phyloP scores from a whole-genome alignment of 2,888 invertebrate genomes.

The Caenorhabditis sp. region DNA sequence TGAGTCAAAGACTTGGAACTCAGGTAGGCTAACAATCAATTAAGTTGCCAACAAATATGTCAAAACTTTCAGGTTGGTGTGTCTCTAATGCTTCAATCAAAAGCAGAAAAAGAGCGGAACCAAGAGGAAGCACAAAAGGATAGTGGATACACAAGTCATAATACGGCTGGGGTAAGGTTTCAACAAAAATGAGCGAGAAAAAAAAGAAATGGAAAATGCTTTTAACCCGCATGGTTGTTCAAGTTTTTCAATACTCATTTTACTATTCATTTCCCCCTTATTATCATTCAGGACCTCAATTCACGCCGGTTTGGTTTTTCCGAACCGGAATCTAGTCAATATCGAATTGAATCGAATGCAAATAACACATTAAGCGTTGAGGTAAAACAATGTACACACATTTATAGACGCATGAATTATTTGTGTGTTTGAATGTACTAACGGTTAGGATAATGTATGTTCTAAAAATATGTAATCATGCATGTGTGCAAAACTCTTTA shows the following conservation, averaged over 20 bases:
- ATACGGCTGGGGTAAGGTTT: conserved; percentile 34
- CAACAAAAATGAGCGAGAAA: not conserved
- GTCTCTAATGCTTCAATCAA: conserved; percentile 66
- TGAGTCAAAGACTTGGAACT: conserved; percentile 67
- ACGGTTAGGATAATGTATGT: conserved; percentile 4
- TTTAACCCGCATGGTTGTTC: not conserved
- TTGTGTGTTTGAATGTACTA: conserved; percentile 27
- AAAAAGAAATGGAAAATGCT: not conserved
- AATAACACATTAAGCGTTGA: conserved; percentile 33
- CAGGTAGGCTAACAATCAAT: conserved; percentile 46
- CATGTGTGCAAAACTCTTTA: not conserved
- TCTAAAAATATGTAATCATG: conserved; percentile 1
- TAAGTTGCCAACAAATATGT: not conserved
- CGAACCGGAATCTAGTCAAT: conserved; percentile 41
- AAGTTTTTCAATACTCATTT: conserved; percentile 15
- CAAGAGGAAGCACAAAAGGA: conserved; percentile 36
- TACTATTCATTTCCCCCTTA: conserved; percentile 10
- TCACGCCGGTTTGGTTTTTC: conserved; percentile 42
- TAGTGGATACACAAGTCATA: conserved; percentile 46
- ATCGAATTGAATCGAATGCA: conserved; percentile 32
- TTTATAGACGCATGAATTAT: conserved; percentile 3
- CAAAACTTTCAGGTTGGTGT: conserved; percentile 60
- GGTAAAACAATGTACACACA: conserved; percentile 20
- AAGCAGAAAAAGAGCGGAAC: conserved; percentile 49
- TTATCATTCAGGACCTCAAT: conserved; percentile 35